These are phyloP conservation scores for Drepana falcataria DNA, from an alignment of 2,888 invertebrate species.

Conservation along the genomic window DNA sequence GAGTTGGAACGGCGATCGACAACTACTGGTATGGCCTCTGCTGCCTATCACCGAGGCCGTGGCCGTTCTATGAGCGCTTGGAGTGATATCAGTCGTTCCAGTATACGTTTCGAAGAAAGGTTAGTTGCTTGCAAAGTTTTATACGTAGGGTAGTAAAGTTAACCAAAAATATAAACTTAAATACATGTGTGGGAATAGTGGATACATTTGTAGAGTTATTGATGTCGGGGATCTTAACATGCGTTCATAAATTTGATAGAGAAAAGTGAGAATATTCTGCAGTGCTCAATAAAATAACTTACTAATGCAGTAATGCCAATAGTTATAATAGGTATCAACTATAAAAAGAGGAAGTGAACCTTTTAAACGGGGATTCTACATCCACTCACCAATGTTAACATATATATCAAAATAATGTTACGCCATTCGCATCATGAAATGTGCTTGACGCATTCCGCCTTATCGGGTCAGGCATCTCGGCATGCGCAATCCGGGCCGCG, in stretches of 20 bases:
- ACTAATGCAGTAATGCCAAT: slow-evolving; percentile 21
- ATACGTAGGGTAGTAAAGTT: background rate
- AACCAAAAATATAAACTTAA: background rate
- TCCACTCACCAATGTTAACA: slow-evolving; percentile 47
- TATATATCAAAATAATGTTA: slow-evolving; percentile 26
- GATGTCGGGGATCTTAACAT: slow-evolving; percentile 1
- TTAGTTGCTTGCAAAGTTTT: slow-evolving; percentile 37
- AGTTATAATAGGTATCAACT: slow-evolving; percentile 12
- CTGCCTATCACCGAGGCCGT: slow-evolving; percentile 73
- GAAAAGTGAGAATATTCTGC: slow-evolving; percentile 16
- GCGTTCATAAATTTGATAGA: slow-evolving; percentile 5
- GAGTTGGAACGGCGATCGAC: slow-evolving; percentile 70
- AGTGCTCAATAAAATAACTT: slow-evolving; percentile 20
- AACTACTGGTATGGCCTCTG: slow-evolving; percentile 58
- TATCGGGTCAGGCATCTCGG: slow-evolving; percentile 29
- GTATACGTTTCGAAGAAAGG: slow-evolving; percentile 89
- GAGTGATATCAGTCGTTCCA: slow-evolving; percentile 91
- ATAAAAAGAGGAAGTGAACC: slow-evolving; percentile 10
- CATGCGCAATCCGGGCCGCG: slow-evolving; percentile 51
- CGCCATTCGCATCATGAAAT: slow-evolving; percentile 40
- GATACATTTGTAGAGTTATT: background rate
- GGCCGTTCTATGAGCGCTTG: slow-evolving; percentile 91
- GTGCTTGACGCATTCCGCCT: slow-evolving; percentile 54
- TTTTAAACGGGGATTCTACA: slow-evolving; percentile 35
- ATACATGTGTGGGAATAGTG: background rate